Evolutionary conservation across 1,140 invertebrate species (phyloP).

Genomic region (Pectinophora gossypiella): DNA sequence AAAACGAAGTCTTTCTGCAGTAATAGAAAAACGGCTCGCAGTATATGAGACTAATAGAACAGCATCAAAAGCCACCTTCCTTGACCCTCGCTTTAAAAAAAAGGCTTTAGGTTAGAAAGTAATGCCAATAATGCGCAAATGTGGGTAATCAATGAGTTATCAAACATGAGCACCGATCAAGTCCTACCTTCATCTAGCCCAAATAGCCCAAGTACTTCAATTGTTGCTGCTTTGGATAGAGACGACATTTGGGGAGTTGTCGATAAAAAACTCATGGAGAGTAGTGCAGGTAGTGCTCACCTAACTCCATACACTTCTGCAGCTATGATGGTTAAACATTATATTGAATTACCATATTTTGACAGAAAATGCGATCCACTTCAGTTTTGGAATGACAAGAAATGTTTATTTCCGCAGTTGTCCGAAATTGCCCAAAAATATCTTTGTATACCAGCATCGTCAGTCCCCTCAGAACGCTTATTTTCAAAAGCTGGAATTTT

Average conservation of each 20-base stretch:
- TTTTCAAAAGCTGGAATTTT: conserved; percentile 13
- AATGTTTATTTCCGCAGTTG: conserved; percentile 1
- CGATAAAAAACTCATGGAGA: conserved; percentile 16
- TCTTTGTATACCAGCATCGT: conserved; percentile 5
- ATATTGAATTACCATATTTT: conserved; percentile 20
- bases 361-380: conserved; percentile 22
- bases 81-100: conserved; percentile 21
- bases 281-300: conserved; percentile 3
- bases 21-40: conserved; percentile 17
- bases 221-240: conserved; percentile 4
- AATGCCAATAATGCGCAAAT: conserved; percentile 10
- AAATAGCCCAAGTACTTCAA: conserved; percentile 13
- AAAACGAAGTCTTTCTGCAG: conserved; percentile 9
- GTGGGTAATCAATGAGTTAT: conserved; percentile 12
- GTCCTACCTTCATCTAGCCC: conserved; percentile 1
- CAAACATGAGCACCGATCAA: conserved; percentile 11
- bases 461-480: conserved; percentile 5
- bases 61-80: conserved; percentile 17
- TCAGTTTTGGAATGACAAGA: conserved; percentile 16
- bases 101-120: conserved; percentile 15
- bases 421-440: conserved; percentile 9
- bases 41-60: conserved; percentile 16
- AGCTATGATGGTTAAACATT: conserved; percentile 20
- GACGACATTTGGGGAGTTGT: conserved; percentile 16
- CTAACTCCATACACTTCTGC: conserved; percentile 14